Percentiles rank a stretch among this genome's conserved stretches.
Conservation (phyloP, 2,113 vertebrate genomes). For the Neodontobutis hainanensis region DNA sequence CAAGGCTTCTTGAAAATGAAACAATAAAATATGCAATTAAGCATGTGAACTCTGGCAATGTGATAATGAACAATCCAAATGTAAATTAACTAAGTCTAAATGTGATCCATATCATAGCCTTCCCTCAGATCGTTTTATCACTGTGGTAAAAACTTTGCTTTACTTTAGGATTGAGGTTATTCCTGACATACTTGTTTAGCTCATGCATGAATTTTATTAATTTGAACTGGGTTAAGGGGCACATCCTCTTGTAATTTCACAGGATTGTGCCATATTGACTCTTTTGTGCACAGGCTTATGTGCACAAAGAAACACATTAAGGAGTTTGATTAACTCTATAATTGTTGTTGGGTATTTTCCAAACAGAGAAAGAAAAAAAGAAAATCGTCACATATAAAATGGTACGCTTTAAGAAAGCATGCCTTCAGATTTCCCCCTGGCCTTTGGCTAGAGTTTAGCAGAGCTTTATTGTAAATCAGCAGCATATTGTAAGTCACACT, state of each 20-base stretch:
- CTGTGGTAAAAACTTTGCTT: too few relatives aligned
- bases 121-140: too few relatives aligned
- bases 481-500: constrained; percentile 25
- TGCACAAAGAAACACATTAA: background rate
- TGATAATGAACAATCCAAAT: too few relatives aligned
- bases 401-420: background rate
- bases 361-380: background rate
- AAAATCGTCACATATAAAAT: background rate
- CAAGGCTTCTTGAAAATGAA: background rate
- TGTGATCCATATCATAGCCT: too few relatives aligned
- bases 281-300: background rate
- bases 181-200: too few relatives aligned
- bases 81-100: too few relatives aligned
- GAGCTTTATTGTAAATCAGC: constrained; percentile 30
- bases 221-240: background rate
- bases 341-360: background rate
- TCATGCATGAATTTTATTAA: background rate
- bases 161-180: too few relatives aligned
- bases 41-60: too few relatives aligned
- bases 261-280: background rate
- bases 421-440: constrained; percentile 6
- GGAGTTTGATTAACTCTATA: background rate
- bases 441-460: constrained; percentile 3
- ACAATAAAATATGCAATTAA: background rate
- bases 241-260: background rate